A percentile compares a stretch with the other conserved stretches of the same genome.
These are phyloP conservation scores for Erebia ligea DNA, from an alignment of 2,888 invertebrate species.

Conservation along the genomic window DNA sequence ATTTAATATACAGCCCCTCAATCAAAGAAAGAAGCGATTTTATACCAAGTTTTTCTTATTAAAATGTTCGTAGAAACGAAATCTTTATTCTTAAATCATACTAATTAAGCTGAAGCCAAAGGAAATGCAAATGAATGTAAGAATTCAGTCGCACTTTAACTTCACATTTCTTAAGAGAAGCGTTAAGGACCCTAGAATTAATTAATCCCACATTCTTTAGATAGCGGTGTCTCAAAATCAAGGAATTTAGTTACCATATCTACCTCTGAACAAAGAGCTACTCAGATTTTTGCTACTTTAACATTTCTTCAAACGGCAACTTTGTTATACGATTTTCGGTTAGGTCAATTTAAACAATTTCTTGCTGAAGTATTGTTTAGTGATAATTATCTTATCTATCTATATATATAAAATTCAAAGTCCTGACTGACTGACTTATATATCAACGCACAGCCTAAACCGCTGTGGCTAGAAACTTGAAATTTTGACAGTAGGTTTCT, in stretches of 20 bases:
- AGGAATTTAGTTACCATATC: slow-evolving; percentile 14
- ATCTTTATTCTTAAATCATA: slow-evolving; percentile 24
- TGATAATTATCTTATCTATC: no score
- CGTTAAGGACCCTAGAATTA: slow-evolving; percentile 27
- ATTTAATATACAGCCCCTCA: background rate
- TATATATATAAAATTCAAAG: no score
- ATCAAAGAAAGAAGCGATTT: background rate
- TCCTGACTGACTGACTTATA: no score
- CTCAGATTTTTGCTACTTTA: background rate
- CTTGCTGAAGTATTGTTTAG: no score
- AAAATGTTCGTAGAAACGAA: background rate
- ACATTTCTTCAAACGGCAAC: background rate
- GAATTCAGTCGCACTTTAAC: slow-evolving; percentile 18
- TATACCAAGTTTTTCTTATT: background rate
- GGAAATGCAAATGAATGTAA: slow-evolving; percentile 22
- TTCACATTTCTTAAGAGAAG: slow-evolving; percentile 28
- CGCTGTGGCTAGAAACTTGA: no score
- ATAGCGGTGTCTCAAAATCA: slow-evolving; percentile 18
- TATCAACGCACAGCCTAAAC: no score
- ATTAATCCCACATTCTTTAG: slow-evolving; percentile 26
- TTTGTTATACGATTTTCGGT: no score
- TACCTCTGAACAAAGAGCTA: background rate
- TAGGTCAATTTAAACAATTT: no score
- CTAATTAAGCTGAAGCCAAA: slow-evolving; percentile 15
- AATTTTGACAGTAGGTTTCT: no score